Base-by-base conservation (phyloP, 2,797 vertebrate genomes). In the Chelon auratus region DNA sequence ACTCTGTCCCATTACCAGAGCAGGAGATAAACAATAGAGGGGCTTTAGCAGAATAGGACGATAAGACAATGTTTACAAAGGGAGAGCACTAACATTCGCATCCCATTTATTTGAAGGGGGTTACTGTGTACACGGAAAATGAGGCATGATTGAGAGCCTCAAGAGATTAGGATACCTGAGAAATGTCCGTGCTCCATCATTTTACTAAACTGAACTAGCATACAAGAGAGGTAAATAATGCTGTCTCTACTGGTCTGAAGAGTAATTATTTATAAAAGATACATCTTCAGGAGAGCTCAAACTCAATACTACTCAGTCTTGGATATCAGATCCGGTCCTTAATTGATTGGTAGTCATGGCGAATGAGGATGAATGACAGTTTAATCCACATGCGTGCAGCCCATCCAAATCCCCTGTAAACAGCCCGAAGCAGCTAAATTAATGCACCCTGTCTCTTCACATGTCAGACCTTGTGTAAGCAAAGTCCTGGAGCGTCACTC, bases 1-100 rank as follows among this genome's bases (percentile, higher is more conserved):
- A 89, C 91, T 89, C 78, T 75, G 81, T 89, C 79, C 89, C 87
- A 93, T 94, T 93, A 93, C 88, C 78, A 62, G 83, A 14, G 9
- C 69, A 7, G 77, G 82, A 81, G 86, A 92, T 91, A 92, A 94
- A 94, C 92, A 93, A 87, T 68, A 65, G 81, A 67, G 80, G 77
- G 83, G 62, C 74, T 79, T 75, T 43, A 13, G 78, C 51, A 15
- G 72, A 65, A 81, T 2, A 30, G 79, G 52, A 22, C 5, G 78
- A 91, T 82, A 84, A 81, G 85, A 58, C 50, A 0, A 2, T 78
- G 75, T 84, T 84, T 82, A 83, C 71, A 76, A 63, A 79, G 42
- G 62, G 50, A 75, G 55, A 78, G 70, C 43, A 52, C 53, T 12
- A 17, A 56, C 3, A 2, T 72, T 87, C 69, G 47, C 58, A 11